phyloP scores from a whole-genome alignment of 2,888 invertebrate genomes.

The Chouioia cunea region DNA sequence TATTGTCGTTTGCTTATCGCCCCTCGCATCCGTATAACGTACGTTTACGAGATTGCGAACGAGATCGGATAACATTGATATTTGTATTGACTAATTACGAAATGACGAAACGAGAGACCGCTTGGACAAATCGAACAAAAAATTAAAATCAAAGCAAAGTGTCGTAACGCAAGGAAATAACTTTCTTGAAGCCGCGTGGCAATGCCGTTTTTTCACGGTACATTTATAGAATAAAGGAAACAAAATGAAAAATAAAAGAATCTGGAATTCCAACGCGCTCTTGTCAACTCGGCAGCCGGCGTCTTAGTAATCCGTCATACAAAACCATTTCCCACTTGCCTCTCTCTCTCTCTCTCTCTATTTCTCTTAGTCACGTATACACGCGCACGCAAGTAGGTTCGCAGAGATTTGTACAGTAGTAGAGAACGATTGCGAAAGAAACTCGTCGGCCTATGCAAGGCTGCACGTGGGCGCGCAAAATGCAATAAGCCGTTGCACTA shows the following conservation, averaged over 20 bases:
- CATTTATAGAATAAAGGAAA: too few species aligned
- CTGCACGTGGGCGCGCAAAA: neutral
- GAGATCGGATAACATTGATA: too few species aligned
- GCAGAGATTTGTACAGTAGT: neutral
- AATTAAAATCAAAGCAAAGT: too few species aligned
- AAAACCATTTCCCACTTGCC: neutral
- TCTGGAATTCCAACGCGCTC: neutral
- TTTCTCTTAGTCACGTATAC: too few species aligned
- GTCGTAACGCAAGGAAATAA: too few species aligned
- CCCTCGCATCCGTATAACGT: too few species aligned
- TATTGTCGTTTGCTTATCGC: neutral
- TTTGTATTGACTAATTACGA: too few species aligned
- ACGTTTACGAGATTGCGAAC: too few species aligned
- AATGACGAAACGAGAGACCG: neutral
- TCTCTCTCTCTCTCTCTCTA: slow-evolving; percentile 4
- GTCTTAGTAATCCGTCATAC: neutral
- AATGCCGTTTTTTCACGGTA: too few species aligned
- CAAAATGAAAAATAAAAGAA: neutral
- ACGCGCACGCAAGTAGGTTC: too few species aligned
- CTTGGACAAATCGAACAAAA: neutral
- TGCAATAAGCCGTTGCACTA: slow-evolving; percentile 1
- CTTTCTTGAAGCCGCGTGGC: too few species aligned
- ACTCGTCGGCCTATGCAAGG: slow-evolving; percentile 28
- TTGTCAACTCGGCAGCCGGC: neutral
- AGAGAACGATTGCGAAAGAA: too few species aligned